phyloP scores from a whole-genome alignment of 1,140 invertebrate genomes.

The Lamellibrachia luymesi region DNA sequence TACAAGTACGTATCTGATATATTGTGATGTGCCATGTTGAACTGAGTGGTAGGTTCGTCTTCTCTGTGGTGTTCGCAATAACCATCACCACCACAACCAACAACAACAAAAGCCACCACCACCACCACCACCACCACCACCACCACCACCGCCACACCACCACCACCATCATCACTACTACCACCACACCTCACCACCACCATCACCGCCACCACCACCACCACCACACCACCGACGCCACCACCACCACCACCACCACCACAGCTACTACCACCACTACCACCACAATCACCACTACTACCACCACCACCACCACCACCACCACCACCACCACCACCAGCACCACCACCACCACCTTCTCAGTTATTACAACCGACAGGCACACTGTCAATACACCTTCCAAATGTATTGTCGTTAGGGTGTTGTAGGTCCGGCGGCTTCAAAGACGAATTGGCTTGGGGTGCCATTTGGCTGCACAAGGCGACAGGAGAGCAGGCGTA shows the following conservation, averaged over 20 bases:
- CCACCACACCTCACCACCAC: neutral
- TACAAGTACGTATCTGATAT: neutral
- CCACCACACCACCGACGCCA: neutral
- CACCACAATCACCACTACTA: neutral
- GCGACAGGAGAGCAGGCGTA: conserved; percentile 63
- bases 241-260: neutral
- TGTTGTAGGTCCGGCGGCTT: conserved; percentile 54
- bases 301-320: neutral
- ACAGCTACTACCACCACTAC: too few species aligned
- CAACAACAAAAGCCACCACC: neutral
- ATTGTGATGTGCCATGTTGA: neutral
- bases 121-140: neutral
- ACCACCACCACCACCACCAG: neutral
- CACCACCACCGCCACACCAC: too few species aligned
- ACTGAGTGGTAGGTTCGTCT: neutral
- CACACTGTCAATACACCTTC: neutral
- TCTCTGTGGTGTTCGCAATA: neutral
- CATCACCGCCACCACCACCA: neutral
- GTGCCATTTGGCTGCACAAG: conserved; percentile 65
- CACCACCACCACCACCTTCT: neutral
- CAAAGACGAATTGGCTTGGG: conserved; percentile 67
- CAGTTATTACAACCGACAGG: conserved; percentile 12
- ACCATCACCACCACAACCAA: neutral
- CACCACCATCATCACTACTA: neutral
- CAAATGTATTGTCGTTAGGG: neutral